These are phyloP conservation scores for Agrypnus murinus DNA, from an alignment of 2,888 invertebrate genomes.

Conservation along the genomic window DNA sequence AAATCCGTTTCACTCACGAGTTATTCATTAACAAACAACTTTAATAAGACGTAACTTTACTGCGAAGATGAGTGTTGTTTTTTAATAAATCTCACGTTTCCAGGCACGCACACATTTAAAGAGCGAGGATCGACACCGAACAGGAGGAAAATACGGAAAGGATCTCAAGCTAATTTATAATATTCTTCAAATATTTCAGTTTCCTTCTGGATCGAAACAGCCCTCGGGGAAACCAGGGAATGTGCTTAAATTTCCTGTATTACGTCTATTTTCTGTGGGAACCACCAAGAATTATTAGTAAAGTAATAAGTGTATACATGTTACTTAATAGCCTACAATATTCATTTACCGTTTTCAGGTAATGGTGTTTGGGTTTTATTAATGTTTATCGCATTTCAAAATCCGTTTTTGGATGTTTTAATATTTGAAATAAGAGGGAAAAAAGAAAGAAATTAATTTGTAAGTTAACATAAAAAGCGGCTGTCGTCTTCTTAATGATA, in stretches of 20 bases:
- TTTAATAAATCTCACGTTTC: constrained; percentile 3
- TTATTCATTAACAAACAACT: not conserved
- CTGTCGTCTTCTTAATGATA: not conserved
- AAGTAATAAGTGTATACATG: no score
- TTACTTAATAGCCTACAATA: no score
- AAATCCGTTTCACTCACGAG: constrained; percentile 21
- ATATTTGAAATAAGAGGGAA: no score
- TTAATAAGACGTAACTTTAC: no score
- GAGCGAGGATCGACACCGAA: not conserved
- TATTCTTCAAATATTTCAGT: constrained; percentile 11
- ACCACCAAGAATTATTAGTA: not conserved
- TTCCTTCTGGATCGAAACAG: not conserved
- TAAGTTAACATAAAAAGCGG: not conserved
- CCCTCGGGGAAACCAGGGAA: not conserved
- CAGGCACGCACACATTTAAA: not conserved
- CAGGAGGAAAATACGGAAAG: not conserved
- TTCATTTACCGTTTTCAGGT: no score
- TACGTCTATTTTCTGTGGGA: not conserved
- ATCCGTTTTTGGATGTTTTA: no score
- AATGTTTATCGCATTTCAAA: no score
- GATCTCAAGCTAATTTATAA: constrained; percentile 18
- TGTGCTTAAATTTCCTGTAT: not conserved
- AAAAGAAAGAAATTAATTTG: not conserved
- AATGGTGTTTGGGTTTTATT: no score
- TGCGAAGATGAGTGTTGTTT: not conserved